These are phyloP conservation scores for Cylloceria caligata DNA, from an alignment of 2,888 invertebrate genomes.

Conservation along the genomic window DNA sequence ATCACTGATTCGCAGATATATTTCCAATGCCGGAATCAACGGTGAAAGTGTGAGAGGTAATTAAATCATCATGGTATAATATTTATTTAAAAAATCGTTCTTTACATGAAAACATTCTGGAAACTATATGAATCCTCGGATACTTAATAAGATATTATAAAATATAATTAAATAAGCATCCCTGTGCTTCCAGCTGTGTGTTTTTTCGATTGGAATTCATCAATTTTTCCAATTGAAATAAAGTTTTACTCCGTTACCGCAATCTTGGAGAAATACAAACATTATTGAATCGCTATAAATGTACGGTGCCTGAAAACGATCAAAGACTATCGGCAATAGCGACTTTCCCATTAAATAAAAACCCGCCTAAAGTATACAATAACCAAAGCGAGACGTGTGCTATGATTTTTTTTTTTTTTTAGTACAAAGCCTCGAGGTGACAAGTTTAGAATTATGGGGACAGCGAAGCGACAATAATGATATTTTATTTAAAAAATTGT, in stretches of 20 bases:
- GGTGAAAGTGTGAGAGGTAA: constrained; percentile 31
- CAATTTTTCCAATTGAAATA: not conserved
- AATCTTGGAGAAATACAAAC: not conserved
- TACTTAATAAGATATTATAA: not conserved
- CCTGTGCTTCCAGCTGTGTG: too few species aligned
- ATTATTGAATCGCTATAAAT: not conserved
- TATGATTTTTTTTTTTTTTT: too few species aligned
- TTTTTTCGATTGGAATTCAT: too few species aligned
- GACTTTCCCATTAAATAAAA: not conserved
- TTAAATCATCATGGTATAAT: constrained; percentile 25
- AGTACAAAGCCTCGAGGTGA: too few species aligned
- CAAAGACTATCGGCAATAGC: not conserved
- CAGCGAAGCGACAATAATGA: too few species aligned
- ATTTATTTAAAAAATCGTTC: constrained; percentile 29
- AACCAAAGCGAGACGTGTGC: too few species aligned
- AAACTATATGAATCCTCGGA: not conserved
- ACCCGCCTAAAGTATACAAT: not conserved
- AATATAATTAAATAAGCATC: not conserved
- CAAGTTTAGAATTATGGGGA: too few species aligned
- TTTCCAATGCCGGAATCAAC: constrained; percentile 7
- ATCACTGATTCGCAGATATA: not conserved
- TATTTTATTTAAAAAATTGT: too few species aligned
- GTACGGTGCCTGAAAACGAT: not conserved
- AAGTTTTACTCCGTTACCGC: not conserved
- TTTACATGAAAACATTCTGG: constrained; percentile 26